phyloP scores from a whole-genome alignment of 23 tunicate genomes.

The Trididemnum miniatum region DNA sequence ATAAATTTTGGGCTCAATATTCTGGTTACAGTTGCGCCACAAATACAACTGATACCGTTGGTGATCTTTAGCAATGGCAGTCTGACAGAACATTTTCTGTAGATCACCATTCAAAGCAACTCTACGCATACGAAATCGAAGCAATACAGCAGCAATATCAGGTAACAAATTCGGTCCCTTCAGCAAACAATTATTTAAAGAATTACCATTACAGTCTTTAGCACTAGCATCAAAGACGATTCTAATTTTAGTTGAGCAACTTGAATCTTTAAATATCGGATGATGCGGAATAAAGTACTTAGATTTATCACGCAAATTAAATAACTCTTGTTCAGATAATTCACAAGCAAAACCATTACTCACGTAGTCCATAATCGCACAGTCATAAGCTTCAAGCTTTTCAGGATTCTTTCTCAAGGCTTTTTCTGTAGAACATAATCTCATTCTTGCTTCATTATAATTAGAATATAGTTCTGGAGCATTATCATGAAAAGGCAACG shows the following conservation, averaged over 20 bases:
- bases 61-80: background rate
- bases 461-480: background rate
- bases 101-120: background rate
- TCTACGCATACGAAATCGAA: background rate
- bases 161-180: background rate
- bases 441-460: background rate
- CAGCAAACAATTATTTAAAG: background rate
- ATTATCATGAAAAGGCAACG: background rate
- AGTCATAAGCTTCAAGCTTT: background rate
- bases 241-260: background rate
- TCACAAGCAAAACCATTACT: background rate
- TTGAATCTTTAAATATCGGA: background rate
- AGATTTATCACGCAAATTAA: background rate
- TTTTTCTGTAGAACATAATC: background rate
- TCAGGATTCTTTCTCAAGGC: background rate
- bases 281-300: background rate
- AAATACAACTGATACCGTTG: slow-evolving; percentile 1
- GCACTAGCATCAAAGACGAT: background rate
- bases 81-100: background rate
- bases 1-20: background rate
- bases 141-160: background rate
- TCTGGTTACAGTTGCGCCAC: background rate
- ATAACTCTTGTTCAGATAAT: background rate
- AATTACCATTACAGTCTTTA: background rate
- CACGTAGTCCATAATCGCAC: background rate